Percentiles rank a stretch among this genome's conserved stretches.
These are phyloP conservation scores for Columba guinea DNA, from an alignment of 2,797 vertebrate genomes.

Conservation along the genomic window DNA sequence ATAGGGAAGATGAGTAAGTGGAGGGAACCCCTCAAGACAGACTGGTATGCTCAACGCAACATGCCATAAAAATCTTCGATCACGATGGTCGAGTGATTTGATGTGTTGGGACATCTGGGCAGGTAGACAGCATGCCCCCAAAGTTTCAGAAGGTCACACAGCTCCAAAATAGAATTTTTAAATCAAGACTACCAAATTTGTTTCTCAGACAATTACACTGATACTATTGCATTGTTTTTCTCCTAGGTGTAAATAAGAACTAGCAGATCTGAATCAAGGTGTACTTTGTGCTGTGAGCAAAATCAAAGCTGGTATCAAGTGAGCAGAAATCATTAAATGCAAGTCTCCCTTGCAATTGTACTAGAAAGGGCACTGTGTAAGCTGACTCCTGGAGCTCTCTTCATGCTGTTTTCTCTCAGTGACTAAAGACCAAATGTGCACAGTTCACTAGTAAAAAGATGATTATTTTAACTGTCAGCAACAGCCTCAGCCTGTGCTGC, in stretches of 20 bases:
- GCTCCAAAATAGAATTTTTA: not conserved
- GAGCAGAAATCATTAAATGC: not conserved
- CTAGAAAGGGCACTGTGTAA: not conserved
- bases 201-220: not conserved
- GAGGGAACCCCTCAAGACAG: not conserved
- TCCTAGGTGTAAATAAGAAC: not conserved
- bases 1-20: not conserved
- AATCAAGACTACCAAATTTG: not conserved
- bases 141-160: not conserved
- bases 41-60: not conserved
- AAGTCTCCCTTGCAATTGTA: not conserved
- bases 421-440: not conserved
- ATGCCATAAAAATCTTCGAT: not conserved
- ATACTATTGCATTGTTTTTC: not conserved
- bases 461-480: constrained; percentile 25
- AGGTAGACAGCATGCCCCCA: not conserved
- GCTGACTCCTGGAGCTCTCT: not conserved
- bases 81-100: not conserved
- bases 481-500: not conserved
- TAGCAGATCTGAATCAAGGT: not conserved
- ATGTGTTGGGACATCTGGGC: not conserved
- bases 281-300: not conserved
- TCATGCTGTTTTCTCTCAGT: not conserved
- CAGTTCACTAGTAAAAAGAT: not conserved
- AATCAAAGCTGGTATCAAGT: not conserved